These are phyloP conservation scores for Sitta carolinensis DNA, from an alignment of 2,797 vertebrate species.

Conservation along the genomic window DNA sequence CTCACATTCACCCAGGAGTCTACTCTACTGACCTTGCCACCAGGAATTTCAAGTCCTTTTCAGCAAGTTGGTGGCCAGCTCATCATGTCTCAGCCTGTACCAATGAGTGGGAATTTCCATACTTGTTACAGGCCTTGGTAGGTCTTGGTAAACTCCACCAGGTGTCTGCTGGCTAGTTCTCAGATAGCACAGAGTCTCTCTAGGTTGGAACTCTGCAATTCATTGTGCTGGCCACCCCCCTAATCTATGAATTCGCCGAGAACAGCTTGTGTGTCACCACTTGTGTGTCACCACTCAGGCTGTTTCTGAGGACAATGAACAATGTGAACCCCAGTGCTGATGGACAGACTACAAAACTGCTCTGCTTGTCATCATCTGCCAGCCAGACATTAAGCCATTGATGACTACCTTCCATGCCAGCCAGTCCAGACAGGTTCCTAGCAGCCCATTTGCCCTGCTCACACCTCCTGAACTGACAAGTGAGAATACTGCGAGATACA, in stretches of 20 bases:
- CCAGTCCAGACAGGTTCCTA: not conserved
- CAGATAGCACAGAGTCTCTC: not conserved
- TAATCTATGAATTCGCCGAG: not conserved
- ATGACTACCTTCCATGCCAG: not conserved
- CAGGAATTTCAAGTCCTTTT: not conserved
- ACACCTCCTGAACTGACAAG: not conserved
- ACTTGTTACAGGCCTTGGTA: not conserved
- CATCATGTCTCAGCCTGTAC: not conserved
- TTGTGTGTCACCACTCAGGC: not conserved
- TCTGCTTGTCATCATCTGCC: not conserved
- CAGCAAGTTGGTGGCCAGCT: not conserved
- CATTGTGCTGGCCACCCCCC: not conserved
- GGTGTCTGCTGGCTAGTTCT: not conserved
- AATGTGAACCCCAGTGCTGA: not conserved
- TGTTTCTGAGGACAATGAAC: not conserved
- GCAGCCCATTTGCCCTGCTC: not conserved
- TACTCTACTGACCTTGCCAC: not conserved
- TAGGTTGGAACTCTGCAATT: not conserved
- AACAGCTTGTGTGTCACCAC: not conserved
- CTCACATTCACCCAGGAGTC: not conserved
- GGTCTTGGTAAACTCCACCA: not conserved
- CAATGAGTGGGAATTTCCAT: not conserved
- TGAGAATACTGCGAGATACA: not conserved
- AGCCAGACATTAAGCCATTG: not conserved
- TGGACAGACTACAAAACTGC: not conserved